Evolutionary conservation across 2,888 invertebrate genomes (phyloP).

Genomic region (Trichogramma evanescens): DNA sequence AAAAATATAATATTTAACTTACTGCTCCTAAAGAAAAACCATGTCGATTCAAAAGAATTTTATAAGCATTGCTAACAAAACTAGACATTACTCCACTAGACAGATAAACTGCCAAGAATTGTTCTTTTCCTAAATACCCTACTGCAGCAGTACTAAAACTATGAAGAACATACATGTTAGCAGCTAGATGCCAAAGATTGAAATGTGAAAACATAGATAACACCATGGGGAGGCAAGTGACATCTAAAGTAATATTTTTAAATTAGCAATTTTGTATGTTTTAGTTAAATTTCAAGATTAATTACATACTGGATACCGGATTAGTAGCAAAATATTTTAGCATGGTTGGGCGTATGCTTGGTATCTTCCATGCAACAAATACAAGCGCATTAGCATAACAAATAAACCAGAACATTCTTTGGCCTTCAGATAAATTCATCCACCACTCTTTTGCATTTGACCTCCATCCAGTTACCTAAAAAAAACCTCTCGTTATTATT

Average conservation of each 20-base stretch:
- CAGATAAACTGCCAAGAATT: slow-evolving; percentile 84
- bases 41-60: slow-evolving; percentile 61
- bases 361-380: slow-evolving; percentile 76
- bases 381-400: slow-evolving; percentile 71
- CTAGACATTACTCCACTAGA: slow-evolving; percentile 84
- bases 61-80: slow-evolving; percentile 75
- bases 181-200: slow-evolving; percentile 74
- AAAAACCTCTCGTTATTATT: slow-evolving; percentile 6
- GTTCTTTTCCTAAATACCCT: slow-evolving; percentile 76
- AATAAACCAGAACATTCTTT: slow-evolving; percentile 74
- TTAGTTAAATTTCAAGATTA: not conserved
- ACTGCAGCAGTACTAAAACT: slow-evolving; percentile 69
- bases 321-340: slow-evolving; percentile 77
- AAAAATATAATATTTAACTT: slow-evolving; percentile 46
- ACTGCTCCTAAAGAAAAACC: slow-evolving; percentile 89
- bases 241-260: slow-evolving; percentile 50
- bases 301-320: slow-evolving; percentile 65
- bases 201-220: slow-evolving; percentile 93
- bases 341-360: slow-evolving; percentile 66
- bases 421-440: slow-evolving; percentile 64
- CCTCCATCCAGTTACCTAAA: slow-evolving; percentile 37
- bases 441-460: slow-evolving; percentile 56
- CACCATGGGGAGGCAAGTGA: slow-evolving; percentile 80
- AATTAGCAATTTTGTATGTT: not conserved
- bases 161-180: slow-evolving; percentile 95